Conservation (phyloP, 2,113 vertebrate species). For the Tautogolabrus adspersus region DNA sequence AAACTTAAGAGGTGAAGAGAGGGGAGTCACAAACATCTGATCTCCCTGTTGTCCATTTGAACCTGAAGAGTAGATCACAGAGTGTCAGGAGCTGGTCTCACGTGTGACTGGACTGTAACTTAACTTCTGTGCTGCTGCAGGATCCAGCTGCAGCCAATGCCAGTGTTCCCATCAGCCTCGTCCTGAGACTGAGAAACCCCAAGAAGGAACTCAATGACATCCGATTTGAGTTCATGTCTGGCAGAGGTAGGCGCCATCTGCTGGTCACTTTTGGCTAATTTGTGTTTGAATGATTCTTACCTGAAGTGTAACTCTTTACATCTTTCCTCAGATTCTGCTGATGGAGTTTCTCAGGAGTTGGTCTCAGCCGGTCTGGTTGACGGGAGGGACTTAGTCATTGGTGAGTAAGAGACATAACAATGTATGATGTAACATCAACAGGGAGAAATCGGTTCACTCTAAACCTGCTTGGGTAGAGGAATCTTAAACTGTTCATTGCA, state of each 20-base stretch:
- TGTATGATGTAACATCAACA: neutral
- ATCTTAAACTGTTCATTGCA: neutral
- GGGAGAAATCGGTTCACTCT: neutral
- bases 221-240: constrained; percentile 97
- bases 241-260: constrained; percentile 87
- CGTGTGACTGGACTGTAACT: neutral
- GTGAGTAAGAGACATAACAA: constrained; percentile 75
- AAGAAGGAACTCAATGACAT: constrained; percentile 99
- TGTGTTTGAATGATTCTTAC: neutral
- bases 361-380: constrained; percentile 98
- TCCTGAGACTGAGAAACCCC: constrained; percentile 95
- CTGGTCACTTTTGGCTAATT: neutral
- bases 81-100: too few species aligned
- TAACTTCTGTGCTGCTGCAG: constrained; percentile 63
- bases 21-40: too few species aligned
- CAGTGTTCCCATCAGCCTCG: constrained; percentile 91
- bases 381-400: constrained; percentile 96
- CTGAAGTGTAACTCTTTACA: neutral
- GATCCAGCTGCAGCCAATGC: constrained; percentile 78
- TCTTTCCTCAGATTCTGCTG: constrained; percentile 91
- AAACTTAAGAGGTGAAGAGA: too few species aligned
- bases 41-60: too few species aligned
- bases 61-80: neutral
- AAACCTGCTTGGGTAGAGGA: neutral
- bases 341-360: constrained; percentile 98